A percentile compares a stretch with the other conserved stretches of the same genome.
Evolutionary conservation across 2,113 vertebrate genomes (phyloP).

Genomic region (Chloropsis hardwickii): DNA sequence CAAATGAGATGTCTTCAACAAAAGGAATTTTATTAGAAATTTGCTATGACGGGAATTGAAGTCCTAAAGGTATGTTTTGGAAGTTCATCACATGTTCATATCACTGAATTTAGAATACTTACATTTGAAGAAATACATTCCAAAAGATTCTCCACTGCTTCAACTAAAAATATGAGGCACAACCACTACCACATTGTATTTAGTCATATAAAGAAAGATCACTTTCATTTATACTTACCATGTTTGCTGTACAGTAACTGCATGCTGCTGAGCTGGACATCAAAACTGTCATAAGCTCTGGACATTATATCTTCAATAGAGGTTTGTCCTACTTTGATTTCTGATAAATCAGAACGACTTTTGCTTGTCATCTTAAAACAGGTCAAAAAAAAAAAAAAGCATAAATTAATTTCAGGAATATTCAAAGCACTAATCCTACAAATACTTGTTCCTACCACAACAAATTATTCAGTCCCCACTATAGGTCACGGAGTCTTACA

Average conservation of each 20-base stretch:
- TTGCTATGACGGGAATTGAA: neutral
- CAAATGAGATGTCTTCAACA: neutral
- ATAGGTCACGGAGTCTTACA: neutral
- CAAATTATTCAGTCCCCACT: neutral
- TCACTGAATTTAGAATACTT: neutral
- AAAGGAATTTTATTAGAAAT: neutral
- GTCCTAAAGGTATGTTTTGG: neutral
- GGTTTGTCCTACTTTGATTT: constrained; percentile 76
- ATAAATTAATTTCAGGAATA: neutral
- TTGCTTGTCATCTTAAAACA: constrained; percentile 82
- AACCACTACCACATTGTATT: neutral
- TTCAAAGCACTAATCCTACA: neutral
- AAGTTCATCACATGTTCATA: neutral
- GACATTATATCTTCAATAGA: constrained; percentile 93
- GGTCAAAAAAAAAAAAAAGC: neutral
- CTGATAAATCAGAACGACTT: constrained; percentile 80
- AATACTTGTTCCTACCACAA: neutral
- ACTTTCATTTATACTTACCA: constrained; percentile 70
- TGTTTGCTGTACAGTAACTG: constrained; percentile 91
- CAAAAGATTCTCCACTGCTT: neutral
- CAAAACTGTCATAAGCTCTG: constrained; percentile 93
- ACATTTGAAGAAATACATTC: neutral
- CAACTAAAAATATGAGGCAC: neutral
- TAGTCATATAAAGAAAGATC: neutral
- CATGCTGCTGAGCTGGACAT: constrained; percentile 89